Conservation (phyloP, 2,113 vertebrate genomes). For the Stomatorhinus ivindoensis region DNA sequence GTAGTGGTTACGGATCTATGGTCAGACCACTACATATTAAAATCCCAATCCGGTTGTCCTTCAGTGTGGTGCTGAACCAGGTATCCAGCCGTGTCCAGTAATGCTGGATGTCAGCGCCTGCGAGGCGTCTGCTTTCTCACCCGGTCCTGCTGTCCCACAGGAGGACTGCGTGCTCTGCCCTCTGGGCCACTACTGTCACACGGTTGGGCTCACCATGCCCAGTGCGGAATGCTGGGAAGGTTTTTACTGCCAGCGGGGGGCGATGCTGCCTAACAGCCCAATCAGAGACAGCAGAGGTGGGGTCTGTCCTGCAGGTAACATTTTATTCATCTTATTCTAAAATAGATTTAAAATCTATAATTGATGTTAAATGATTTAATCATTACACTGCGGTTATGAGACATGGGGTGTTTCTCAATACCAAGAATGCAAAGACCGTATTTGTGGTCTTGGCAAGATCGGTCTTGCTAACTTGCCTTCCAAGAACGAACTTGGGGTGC, state of each 20-base stretch:
- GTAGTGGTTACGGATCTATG: not conserved
- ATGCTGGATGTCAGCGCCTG: not conserved
- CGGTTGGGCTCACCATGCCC: slow-evolving; percentile 59
- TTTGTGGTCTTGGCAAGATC: not conserved
- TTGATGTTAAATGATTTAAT: not conserved
- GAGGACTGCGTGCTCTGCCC: slow-evolving; percentile 53
- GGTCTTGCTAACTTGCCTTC: not conserved
- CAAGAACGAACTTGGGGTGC: not conserved
- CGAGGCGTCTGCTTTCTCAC: not conserved
- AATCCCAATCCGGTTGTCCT: not conserved
- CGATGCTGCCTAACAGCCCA: slow-evolving; percentile 53
- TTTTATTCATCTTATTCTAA: not conserved
- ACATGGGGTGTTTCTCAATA: not conserved
- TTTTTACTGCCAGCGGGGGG: slow-evolving; percentile 70
- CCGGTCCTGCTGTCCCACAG: slow-evolving; percentile 43
- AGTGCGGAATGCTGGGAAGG: slow-evolving; percentile 70
- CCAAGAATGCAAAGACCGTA: not conserved
- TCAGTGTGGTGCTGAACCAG: not conserved
- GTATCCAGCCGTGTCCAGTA: not conserved
- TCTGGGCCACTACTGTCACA: slow-evolving; percentile 70
- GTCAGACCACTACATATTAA: not conserved
- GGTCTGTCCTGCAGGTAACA: slow-evolving; percentile 68
- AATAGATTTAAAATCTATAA: slow-evolving; percentile 1
- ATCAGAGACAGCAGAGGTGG: slow-evolving; percentile 54
- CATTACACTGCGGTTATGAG: not conserved